Base-by-base conservation (phyloP, 2,888 invertebrate genomes). In the Antitype chi region DNA sequence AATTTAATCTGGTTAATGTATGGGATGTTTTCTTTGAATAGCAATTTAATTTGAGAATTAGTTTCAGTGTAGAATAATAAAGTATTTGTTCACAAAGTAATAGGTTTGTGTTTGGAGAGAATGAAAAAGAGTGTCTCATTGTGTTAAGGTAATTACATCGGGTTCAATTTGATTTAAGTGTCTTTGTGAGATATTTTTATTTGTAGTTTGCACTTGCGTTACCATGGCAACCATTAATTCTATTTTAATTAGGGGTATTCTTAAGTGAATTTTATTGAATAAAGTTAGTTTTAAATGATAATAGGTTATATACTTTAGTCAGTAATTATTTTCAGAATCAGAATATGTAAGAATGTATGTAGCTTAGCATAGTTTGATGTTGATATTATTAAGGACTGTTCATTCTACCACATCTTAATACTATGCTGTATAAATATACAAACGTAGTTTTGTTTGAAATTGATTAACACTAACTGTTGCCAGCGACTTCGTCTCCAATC, bases 1-100 rank as follows among this genome's bases (percentile, higher is more conserved):
- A 71, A 73, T 68, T 71, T 62, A 78, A 86, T 78, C 74, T 62
- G 13, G 72, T 57, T 75, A 84, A 86, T 86, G 74, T 68, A 55
- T 25, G n/a, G 25, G 13, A 66, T 59, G 49, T 60, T 84, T 82
- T 74, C 59, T 64, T 70, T 57, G 20, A 32, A 52, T 63, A 68
- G 32, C 20, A 66, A 85, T 74, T 49, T 77, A 85, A 81, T 68
- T 78, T 70, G 15, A 62, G 32, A 60, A 80, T 67, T 67, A 49
- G 32, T 70, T 70, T 55, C 43, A 43, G 20, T 52, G 15, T 60
- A 47, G 49, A 52, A 62, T 76, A 67, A 63, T 43, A 23, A 38
- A 72, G 32, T 64, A 23, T 70, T 68, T 70, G 43, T 68, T 55
- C 1, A 6, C 17, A 20, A 52, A 62, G 23, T 43, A 60, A 71